Base-by-base conservation (phyloP, 2,113 vertebrate species). In the Calyptomena viridis region DNA sequence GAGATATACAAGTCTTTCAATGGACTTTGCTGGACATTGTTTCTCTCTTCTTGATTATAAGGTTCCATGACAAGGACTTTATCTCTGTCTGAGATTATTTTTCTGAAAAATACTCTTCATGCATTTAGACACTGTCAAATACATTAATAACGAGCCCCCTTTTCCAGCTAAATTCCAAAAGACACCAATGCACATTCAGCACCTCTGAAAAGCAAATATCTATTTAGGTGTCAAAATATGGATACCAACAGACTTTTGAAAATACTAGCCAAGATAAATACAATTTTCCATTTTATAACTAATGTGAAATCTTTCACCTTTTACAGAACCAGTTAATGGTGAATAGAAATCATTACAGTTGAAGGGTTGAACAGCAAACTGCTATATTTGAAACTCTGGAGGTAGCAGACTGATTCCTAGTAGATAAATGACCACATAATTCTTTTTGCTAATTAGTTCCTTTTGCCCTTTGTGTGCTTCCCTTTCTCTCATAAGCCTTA, bases 81-180 rank as follows among this genome's bases (percentile, higher is more conserved):
- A 84, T 35, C 59, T 69, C 59, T 47, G 0, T 49, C 3, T 47
- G 46, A 47, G 46, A 47, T 47, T 72, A 39, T 87, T 75, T 86
- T 86, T 89, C 72, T 87, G 56, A 75, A 94, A 89, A 92, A 90
- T 37, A 88, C 40, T 83, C 75, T 69, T 92, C 83, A 94, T 87
- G 75, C 84, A 81, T 89, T 92, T 92, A 97, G 93, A 75, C 80
- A 76, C 25, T 94, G 91, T 89, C 86, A 95, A 91, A 83, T 53
- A 85, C 42, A 75, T 89, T 94, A 91, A 79, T 78, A 94, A 87
- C 0, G 1, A 69, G 46, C 28, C 52, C 39, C 46, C 22, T 49
- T 91, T 90, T 74, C 59, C 53, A 94, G 67, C 50, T 79, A 71
- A 85, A 96, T 85, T 94, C 60, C 75, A 71, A 90, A 87, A 80